Evolutionary conservation across 2,888 invertebrate species (phyloP).

Genomic region (Mythimna vitellina): DNA sequence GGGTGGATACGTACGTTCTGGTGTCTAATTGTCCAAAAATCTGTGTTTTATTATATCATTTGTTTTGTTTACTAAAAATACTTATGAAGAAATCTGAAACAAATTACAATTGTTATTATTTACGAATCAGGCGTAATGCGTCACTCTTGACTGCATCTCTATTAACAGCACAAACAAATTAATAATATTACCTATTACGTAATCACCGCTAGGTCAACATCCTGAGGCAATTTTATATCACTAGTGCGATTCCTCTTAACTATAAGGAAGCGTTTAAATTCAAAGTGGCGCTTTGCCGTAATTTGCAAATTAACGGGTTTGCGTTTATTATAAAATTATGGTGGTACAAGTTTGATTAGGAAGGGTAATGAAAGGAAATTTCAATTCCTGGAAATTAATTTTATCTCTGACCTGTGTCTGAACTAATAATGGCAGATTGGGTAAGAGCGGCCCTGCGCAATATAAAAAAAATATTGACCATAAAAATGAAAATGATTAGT

Average conservation of each 20-base stretch:
- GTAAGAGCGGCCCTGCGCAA: not conserved
- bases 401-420: not conserved
- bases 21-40: too few relatives aligned
- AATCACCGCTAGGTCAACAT: slow-evolving; percentile 40
- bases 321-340: slow-evolving; percentile 25
- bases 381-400: not conserved
- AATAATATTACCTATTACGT: slow-evolving; percentile 41
- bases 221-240: slow-evolving; percentile 34
- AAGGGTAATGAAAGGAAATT: not conserved
- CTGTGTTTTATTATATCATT: too few relatives aligned
- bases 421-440: not conserved
- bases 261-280: slow-evolving; percentile 52
- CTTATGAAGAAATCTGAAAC: too few relatives aligned
- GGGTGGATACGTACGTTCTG: too few relatives aligned
- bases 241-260: slow-evolving; percentile 38
- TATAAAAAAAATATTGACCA: not conserved
- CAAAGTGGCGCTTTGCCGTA: slow-evolving; percentile 25
- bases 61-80: too few relatives aligned
- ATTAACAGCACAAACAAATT: slow-evolving; percentile 20
- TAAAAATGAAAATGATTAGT: not conserved
- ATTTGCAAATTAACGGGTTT: slow-evolving; percentile 26
- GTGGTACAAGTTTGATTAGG: not conserved
- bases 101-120: too few relatives aligned
- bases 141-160: slow-evolving; percentile 24
- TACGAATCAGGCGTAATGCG: not conserved